Conservation (phyloP, 2,888 invertebrate genomes). For the Panopea generosa region DNA sequence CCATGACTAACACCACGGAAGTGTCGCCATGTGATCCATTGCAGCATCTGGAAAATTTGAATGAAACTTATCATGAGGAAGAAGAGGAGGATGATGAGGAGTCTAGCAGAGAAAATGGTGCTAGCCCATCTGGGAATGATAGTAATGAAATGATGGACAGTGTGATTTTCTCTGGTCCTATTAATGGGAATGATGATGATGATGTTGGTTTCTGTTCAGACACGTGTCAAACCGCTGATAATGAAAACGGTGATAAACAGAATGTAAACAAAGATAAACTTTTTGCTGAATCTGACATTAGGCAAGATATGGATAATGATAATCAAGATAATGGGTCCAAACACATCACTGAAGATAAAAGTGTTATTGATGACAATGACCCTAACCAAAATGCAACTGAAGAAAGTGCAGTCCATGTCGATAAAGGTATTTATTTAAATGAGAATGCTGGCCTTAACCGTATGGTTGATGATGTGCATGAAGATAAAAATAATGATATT, state of each 20-base stretch:
- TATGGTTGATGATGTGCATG: not conserved
- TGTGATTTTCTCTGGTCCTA: not conserved
- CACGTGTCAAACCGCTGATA: not conserved
- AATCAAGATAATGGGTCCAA: too few relatives aligned
- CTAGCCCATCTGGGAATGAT: not conserved
- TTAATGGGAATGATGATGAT: conserved; percentile 5
- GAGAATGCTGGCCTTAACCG: not conserved
- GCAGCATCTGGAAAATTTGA: conserved; percentile 55
- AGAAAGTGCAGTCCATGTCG: too few relatives aligned
- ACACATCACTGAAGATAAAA: too few relatives aligned
- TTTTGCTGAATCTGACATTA: too few relatives aligned
- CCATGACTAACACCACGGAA: conserved; percentile 64
- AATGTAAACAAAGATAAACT: not conserved
- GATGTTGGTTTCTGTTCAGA: not conserved
- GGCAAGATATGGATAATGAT: too few relatives aligned
- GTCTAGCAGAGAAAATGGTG: not conserved
- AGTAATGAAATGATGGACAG: not conserved
- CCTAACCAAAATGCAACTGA: too few relatives aligned
- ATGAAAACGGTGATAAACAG: conserved; percentile 1
- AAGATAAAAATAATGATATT: not conserved
- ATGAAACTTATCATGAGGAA: conserved; percentile 49
- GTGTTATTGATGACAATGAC: too few relatives aligned
- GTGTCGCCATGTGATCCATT: conserved; percentile 71
- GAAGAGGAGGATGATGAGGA: conserved; percentile 45
- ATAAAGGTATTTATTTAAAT: too few relatives aligned